Base-by-base conservation (phyloP, 2,888 invertebrate genomes). In the Allolobophora icterica region DNA sequence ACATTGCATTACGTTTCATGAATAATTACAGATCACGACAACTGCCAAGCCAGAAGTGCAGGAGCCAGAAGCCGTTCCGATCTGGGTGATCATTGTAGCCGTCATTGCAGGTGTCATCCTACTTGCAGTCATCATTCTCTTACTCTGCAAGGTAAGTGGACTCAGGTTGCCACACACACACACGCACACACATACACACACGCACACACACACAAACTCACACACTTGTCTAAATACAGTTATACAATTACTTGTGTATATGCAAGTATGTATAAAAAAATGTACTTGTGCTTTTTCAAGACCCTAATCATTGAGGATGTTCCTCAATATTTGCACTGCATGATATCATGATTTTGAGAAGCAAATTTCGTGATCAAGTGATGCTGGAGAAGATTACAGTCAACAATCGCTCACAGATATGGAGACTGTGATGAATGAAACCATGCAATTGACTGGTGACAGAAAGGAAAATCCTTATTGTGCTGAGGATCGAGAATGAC, bases 31-130 rank as follows among this genome's bases (percentile, higher is more conserved):
- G 92, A 91, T 91, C 15, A 45, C 89, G 90, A 91, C 92, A 34
- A 87, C 58, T 90, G 98, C 97, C 0, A 97, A 97, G 95, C 98
- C 98, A 90, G 97, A 97, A 93, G 97, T 97, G 93, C 97, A 97
- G 93, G 97, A 97, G 40, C 96, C 97, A 38, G 97, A 97, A 92
- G 96, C 96, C n/a, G 97, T 98, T 17, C 97, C 97, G 30, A 96
- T 97, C 93, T 98, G 98, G 98, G 97, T 98, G 92, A 98, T 98
- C 92, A 94, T 96, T 93, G 96, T 98, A 90, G 97, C 98, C 71
- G 97, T 98, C 90, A 96, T 98, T 91, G 97, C 97, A 2, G 99
- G 99, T 21, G 96, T 99, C 71, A 94, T 98, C 93, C 96, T 99
- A 35, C 96, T 99, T 71, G 96, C 98, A 83, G 95, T 98, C 6